Base-by-base conservation (phyloP, 2,797 vertebrate species). In the Phoxinus dragarum region DNA sequence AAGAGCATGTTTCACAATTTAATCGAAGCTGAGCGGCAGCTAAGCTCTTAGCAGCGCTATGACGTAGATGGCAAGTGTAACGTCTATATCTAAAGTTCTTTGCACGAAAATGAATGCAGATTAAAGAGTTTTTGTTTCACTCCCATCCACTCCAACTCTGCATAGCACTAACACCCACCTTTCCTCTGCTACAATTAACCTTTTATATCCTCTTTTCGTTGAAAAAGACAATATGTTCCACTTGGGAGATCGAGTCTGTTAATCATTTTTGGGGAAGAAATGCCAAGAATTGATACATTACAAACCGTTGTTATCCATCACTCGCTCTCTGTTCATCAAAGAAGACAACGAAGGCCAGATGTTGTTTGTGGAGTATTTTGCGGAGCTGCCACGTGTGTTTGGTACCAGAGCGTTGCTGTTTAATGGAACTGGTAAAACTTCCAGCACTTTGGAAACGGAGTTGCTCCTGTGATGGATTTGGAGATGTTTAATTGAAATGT, bases 281-380 rank as follows among this genome's bases (percentile, higher is more conserved):
- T 90, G 93, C 94, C 93, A 94, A 93, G 89, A 93, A 91, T 90
- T 88, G 88, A 92, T 91, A 85, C 88, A 89, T 86, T 90, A 89
- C 90, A 90, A 92, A 90, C 71, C 81, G 89, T 90, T 95, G 90
- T 92, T 93, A 92, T 93, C 88, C 90, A 85, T 92, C 88, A 90
- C 88, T 87, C 84, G 81, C 80, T 75, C 91, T 92, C 91, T 84
- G 89, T 91, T 91, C 91, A 93, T 88, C 88, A 88, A 88, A 93
- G 90, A 89, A 89, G 89, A 93, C 88, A 91, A 91, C 88, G 64
- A 91, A 85, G 86, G 88, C 93, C 95, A 96, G 93, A 94, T 95
- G 94, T 92, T 93, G 87, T 92, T 94, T 91, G 89, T 94, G 90
- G 88, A 91, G 88, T 75, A 84, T 74, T 91, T 90, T 86, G 86